phyloP scores from a whole-genome alignment of 2,797 vertebrate species.

The Taeniopygia guttata region DNA sequence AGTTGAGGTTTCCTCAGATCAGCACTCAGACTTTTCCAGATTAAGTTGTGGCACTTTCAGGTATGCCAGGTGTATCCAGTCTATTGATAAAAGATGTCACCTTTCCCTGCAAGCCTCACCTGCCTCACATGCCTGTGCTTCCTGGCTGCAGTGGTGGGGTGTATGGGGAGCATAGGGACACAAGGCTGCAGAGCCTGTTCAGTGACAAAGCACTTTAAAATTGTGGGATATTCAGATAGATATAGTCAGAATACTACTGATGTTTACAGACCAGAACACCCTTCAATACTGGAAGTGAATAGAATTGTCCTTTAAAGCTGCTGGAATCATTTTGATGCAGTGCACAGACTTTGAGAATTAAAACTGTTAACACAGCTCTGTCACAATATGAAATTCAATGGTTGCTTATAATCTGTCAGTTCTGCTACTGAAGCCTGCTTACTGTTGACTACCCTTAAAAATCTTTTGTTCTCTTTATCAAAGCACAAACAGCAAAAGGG shows the following conservation, averaged over 20 bases:
- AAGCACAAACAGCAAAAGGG: background rate
- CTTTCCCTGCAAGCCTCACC: background rate
- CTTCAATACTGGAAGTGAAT: background rate
- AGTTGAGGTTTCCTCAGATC: background rate
- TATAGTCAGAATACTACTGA: background rate
- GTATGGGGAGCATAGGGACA: background rate
- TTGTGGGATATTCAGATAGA: background rate
- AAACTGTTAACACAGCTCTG: constrained; percentile 5
- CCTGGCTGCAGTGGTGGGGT: background rate
- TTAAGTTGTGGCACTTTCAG: background rate
- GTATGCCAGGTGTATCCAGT: background rate
- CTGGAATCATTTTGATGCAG: constrained; percentile 9
- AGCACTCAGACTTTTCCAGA: background rate
- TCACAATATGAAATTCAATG: constrained; percentile 19
- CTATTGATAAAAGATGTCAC: background rate
- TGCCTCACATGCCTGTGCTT: background rate
- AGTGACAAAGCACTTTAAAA: background rate
- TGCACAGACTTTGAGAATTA: background rate
- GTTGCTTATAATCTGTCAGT: background rate
- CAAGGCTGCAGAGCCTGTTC: background rate
- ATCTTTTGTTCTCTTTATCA: constrained; percentile 34
- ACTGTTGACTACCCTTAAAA: background rate
- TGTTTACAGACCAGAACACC: background rate
- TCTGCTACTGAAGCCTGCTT: constrained; percentile 5
- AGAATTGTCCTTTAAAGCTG: background rate